These are phyloP conservation scores for Yoshiicerus persimilis DNA, from an alignment of 1,140 invertebrate genomes.

Conservation along the genomic window DNA sequence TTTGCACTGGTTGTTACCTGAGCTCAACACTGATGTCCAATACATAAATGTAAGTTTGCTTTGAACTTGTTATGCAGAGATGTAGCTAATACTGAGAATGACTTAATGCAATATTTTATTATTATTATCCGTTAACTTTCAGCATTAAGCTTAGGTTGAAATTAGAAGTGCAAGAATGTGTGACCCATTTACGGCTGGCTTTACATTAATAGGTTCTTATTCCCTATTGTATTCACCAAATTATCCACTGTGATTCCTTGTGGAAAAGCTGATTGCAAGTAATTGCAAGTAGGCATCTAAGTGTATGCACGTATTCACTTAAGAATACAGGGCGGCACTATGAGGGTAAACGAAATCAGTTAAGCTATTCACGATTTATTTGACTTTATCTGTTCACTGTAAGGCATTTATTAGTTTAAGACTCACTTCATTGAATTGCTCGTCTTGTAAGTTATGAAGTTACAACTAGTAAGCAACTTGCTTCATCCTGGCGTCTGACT, in stretches of 20 bases:
- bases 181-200: no score
- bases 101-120: background rate
- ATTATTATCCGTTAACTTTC: background rate
- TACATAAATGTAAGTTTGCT: no score
- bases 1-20: background rate
- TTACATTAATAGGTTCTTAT: no score
- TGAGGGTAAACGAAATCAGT: background rate
- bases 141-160: background rate
- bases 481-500: background rate
- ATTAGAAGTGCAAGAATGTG: no score
- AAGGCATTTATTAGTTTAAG: background rate
- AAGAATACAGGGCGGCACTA: background rate
- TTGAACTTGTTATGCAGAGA: no score
- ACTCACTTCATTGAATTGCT: background rate
- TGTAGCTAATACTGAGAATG: no score
- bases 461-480: background rate
- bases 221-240: no score
- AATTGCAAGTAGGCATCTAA: background rate
- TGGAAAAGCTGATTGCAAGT: background rate
- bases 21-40: no score
- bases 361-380: slow-evolving; percentile 1
- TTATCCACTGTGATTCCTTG: background rate
- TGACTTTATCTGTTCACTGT: slow-evolving; percentile 1
- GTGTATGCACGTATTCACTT: background rate
- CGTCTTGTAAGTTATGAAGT: background rate